These are phyloP conservation scores for Cheilosia vulpina DNA, from an alignment of 2,888 invertebrate genomes.

Conservation along the genomic window DNA sequence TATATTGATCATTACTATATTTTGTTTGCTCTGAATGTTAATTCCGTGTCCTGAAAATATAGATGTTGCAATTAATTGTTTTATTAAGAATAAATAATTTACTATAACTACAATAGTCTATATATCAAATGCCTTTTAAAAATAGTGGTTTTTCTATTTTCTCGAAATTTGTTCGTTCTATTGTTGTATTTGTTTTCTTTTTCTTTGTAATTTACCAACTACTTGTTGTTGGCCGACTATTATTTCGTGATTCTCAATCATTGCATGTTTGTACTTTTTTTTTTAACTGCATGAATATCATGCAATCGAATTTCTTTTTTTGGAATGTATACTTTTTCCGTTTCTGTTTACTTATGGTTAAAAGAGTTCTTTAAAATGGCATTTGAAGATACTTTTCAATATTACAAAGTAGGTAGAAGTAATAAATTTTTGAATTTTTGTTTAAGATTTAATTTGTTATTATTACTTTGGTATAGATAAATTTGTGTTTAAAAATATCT, in stretches of 20 bases:
- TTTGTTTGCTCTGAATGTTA: slow-evolving; percentile 12
- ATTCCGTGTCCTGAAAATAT: slow-evolving; percentile 47
- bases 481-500: background rate
- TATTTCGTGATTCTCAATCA: background rate
- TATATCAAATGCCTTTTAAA: slow-evolving; percentile 33
- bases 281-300: background rate
- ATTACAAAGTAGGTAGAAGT: background rate
- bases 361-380: slow-evolving; percentile 25
- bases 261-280: slow-evolving; percentile 15
- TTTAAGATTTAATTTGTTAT: background rate
- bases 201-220: background rate
- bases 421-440: background rate
- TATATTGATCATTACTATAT: slow-evolving; percentile 1
- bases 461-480: background rate
- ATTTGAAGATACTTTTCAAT: slow-evolving; percentile 17
- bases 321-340: background rate
- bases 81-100: slow-evolving; percentile 4
- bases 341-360: slow-evolving; percentile 1
- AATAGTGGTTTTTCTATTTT: background rate
- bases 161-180: background rate
- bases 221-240: too few relatives aligned
- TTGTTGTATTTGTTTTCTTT: background rate
- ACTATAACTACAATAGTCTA: slow-evolving; percentile 8
- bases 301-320: background rate
- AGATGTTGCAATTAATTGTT: slow-evolving; percentile 28